Evolutionary conservation across 2,113 vertebrate genomes (phyloP).

Genomic region (Macquaria ambigua): DNA sequence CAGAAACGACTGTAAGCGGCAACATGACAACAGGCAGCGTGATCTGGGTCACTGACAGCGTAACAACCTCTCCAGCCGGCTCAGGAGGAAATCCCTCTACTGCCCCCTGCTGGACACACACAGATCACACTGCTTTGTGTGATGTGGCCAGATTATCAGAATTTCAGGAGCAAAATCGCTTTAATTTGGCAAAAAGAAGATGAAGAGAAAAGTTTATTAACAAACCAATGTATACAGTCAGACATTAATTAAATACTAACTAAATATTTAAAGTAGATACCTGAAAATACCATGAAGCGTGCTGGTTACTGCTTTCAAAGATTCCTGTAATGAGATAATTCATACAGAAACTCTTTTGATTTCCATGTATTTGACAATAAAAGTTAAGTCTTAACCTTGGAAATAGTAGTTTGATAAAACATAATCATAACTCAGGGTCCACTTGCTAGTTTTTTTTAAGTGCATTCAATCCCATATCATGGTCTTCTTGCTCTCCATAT

Average conservation of each 20-base stretch:
- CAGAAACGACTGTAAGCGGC: background rate
- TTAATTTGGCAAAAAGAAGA: background rate
- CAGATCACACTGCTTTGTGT: background rate
- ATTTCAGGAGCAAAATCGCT: background rate
- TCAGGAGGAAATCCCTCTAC: background rate
- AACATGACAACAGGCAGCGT: constrained; percentile 5
- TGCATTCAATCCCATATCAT: background rate
- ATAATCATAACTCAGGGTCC: background rate
- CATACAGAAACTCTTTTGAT: background rate
- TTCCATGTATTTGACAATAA: background rate
- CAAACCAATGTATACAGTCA: background rate
- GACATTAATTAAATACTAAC: background rate
- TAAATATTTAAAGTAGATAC: background rate
- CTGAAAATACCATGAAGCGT: background rate
- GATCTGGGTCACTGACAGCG: constrained; percentile 61
- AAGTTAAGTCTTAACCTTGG: background rate
- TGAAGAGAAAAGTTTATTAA: background rate
- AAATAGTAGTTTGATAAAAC: background rate
- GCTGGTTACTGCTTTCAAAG: background rate
- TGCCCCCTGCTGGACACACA: constrained; percentile 59
- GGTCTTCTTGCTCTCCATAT: no score
- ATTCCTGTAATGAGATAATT: background rate
- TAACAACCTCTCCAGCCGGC: background rate
- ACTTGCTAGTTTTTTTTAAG: background rate
- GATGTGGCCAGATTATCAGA: no score